Base-by-base conservation (phyloP, 35 echinoderm and acorn worm genomes). In the Apostichopus californicus region DNA sequence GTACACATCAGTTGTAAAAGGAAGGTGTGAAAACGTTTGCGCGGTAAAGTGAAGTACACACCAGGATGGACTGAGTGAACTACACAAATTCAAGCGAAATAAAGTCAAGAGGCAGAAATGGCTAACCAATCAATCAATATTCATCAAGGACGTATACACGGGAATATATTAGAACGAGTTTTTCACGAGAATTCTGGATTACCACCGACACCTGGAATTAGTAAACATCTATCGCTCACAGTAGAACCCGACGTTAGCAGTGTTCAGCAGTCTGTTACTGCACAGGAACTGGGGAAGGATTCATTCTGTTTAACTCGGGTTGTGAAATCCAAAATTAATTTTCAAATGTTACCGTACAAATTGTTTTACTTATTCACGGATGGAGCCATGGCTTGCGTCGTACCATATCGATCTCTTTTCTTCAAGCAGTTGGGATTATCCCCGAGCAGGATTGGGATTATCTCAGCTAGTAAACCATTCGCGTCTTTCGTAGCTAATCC, bases 311-410 rank as follows among this genome's bases (percentile, higher is more conserved):
- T 90, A 13, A 77, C 65, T n/a, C 66, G 83, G 18, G 60, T 98
- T 55, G 94, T 93, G 64, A 92, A 86, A 73, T 90, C 87, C 1
- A 56, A 96, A 18, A 95, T 95, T 9, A 95, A 95, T 79, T 77
- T 73, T 18, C 82, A 86, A n/a, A 81, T 95, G 83, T 55, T 93
- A 10, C 94, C 94, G 14, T 95, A 92, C 22, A 95, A 95, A 64
- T 18, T 95, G 28, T 95, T 95, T 90, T 95, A 95, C 58, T 93
- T 95, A 57, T 90, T 95, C 18, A 92, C 91, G 1, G 91, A 92
- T 83, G 94, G 94, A 58, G 94, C 90, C 5, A 84, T 92, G 60
- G 92, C 90, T 17, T 92, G 90, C 18, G 83, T 95, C 22, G 91
- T 87, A 52, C 94, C 94, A 17, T 95, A 92, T 71, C 85, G 91